phyloP scores from a whole-genome alignment of 35 echinoderm and acorn worm genomes.

The Heliocidaris erythrogramma region DNA sequence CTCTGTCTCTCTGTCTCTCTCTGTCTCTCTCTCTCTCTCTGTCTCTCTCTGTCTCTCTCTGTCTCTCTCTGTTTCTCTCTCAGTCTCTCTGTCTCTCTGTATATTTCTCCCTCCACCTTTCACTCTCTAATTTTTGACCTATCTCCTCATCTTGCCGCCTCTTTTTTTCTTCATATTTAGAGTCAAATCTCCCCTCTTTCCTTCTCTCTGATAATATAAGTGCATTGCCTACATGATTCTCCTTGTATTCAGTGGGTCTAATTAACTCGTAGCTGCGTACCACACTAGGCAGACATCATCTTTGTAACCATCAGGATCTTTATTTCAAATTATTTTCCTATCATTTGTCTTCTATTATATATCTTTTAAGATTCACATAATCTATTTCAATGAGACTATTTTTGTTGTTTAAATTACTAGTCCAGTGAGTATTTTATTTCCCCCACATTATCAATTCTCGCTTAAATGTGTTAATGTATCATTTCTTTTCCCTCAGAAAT shows the following conservation, averaged over 20 bases:
- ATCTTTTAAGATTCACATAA: not conserved
- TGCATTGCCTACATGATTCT: slow-evolving; percentile 20
- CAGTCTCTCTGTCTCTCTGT: not conserved
- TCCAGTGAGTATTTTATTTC: no score
- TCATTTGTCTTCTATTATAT: not conserved
- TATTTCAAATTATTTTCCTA: not conserved
- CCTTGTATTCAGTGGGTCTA: not conserved
- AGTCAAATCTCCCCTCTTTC: not conserved
- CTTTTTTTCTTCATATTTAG: not conserved
- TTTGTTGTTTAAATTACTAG: no score
- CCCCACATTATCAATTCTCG: no score
- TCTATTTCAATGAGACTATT: no score
- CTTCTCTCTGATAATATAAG: not conserved
- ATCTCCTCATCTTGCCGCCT: not conserved
- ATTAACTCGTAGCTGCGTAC: not conserved
- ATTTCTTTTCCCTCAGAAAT: not conserved
- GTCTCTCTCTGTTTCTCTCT: not conserved
- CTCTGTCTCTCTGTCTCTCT: not conserved
- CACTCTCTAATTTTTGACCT: not conserved
- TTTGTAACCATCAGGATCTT: not conserved
- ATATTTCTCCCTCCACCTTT: not conserved
- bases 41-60: not conserved
- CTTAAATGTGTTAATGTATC: no score
- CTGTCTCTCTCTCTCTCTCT: not conserved
- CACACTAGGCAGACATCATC: not conserved